A percentile compares a stretch with the other conserved stretches of the same genome.
Evolutionary conservation across 2,888 invertebrate genomes (phyloP).

Genomic region (Galerucella calmariensis): DNA sequence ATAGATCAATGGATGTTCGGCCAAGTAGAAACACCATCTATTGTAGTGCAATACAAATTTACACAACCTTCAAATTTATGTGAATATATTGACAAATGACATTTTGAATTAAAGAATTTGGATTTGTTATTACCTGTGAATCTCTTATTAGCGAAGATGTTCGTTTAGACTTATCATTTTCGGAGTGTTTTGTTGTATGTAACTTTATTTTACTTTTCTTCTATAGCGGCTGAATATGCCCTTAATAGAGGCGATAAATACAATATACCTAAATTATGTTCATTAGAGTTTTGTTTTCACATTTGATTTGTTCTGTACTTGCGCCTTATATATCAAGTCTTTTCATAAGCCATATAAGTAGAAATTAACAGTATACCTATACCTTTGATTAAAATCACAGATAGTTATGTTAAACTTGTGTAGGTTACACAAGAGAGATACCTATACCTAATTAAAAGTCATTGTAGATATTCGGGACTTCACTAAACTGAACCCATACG

Average conservation of each 20-base stretch:
- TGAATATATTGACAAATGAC: neutral
- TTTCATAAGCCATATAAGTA: neutral
- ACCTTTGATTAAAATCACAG: neutral
- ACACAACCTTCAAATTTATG: neutral
- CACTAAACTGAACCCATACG: too few species aligned
- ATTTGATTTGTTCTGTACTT: neutral
- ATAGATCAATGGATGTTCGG: too few species aligned
- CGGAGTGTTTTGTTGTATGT: neutral
- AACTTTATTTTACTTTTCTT: neutral
- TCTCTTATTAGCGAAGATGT: neutral
- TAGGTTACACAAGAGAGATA: too few species aligned
- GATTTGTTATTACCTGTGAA: slow-evolving; percentile 14
- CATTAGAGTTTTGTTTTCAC: neutral
- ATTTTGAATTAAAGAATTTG: slow-evolving; percentile 6
- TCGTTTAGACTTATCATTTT: neutral
- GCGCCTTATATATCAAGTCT: neutral
- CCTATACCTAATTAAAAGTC: too few species aligned
- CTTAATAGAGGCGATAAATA: neutral
- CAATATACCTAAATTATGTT: neutral
- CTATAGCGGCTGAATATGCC: neutral
- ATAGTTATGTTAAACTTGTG: neutral
- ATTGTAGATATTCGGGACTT: too few species aligned
- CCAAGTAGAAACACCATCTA: too few species aligned
- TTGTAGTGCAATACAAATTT: neutral
- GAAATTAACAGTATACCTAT: neutral